Evolutionary conservation across 2,888 invertebrate genomes (phyloP).

Genomic region (Exephanes ischioxanthus): DNA sequence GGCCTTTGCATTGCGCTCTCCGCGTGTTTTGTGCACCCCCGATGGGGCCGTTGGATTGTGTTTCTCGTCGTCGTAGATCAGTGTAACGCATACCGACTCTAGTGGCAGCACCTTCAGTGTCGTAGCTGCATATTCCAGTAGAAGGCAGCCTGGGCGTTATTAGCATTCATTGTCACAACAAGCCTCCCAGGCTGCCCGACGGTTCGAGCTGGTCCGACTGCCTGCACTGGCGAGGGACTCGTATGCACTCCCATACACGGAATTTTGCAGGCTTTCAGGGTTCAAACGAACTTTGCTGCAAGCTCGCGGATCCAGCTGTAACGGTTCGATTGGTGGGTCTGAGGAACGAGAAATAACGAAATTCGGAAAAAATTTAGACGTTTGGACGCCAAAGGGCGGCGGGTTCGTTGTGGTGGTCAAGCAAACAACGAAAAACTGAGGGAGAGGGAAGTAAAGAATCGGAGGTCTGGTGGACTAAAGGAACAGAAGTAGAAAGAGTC

Average conservation of each 20-base stretch:
- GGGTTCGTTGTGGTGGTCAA: no score
- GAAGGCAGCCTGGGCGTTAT: constrained; percentile 54
- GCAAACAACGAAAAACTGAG: no score
- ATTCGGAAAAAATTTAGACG: no score
- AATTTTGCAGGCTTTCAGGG: background rate
- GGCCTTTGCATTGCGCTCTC: constrained; percentile 8
- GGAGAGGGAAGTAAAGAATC: no score
- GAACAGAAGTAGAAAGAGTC: no score
- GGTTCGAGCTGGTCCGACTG: constrained; percentile 20
- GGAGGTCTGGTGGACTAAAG: no score
- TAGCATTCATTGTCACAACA: constrained; percentile 70
- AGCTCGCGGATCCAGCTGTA: background rate
- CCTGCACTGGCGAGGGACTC: constrained; percentile 4
- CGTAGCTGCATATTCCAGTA: background rate
- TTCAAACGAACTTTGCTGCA: constrained; percentile 37
- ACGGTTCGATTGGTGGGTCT: background rate
- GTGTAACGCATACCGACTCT: background rate
- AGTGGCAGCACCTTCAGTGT: constrained; percentile 3
- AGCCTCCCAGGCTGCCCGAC: constrained; percentile 47
- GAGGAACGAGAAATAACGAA: no score
- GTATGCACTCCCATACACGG: background rate
- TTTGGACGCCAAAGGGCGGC: no score
- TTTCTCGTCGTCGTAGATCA: constrained; percentile 4
- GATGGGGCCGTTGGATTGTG: background rate
- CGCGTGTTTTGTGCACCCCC: background rate